A percentile compares a stretch with the other conserved stretches of the same genome.
Evolutionary conservation across 2,113 vertebrate genomes (phyloP).

Genomic region (Indri indri): DNA sequence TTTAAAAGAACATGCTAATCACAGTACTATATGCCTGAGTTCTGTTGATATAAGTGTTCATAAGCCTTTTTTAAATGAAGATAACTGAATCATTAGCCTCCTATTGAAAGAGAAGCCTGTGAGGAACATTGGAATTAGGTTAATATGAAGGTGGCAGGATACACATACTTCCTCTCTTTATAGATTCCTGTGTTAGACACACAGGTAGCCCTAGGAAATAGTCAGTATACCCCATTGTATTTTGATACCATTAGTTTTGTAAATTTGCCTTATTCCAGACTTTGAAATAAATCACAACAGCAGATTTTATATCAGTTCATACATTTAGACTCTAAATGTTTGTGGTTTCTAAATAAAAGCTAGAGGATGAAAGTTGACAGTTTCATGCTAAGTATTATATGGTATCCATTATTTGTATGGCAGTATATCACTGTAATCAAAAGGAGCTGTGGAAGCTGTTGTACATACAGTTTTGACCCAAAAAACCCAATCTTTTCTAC

Average conservation of each 20-base stretch:
- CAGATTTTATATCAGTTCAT: constrained; percentile 60
- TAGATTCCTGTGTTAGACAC: not conserved
- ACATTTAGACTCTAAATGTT: constrained; percentile 73
- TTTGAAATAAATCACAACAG: constrained; percentile 58
- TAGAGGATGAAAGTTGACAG: constrained; percentile 65
- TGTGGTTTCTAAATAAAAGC: constrained; percentile 76
- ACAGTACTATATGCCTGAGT: not conserved
- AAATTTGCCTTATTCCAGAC: constrained; percentile 51
- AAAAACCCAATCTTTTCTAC: constrained; percentile 72
- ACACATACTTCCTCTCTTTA: not conserved
- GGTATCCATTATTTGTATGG: constrained; percentile 75
- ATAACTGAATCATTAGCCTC: not conserved
- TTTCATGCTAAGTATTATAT: constrained; percentile 70
- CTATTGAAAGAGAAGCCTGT: not conserved
- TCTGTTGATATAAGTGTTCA: not conserved
- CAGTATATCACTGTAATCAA: constrained; percentile 73
- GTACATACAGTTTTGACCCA: constrained; percentile 67
- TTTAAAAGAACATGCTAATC: not conserved
- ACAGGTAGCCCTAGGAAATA: not conserved
- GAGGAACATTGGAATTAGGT: not conserved
- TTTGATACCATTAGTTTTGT: constrained; percentile 18
- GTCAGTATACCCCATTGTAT: not conserved
- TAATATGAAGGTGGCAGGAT: not conserved
- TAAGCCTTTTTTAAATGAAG: not conserved
- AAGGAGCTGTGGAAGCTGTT: constrained; percentile 73